Conservation (phyloP, 2,113 vertebrate species). For the Pedetes capensis region DNA sequence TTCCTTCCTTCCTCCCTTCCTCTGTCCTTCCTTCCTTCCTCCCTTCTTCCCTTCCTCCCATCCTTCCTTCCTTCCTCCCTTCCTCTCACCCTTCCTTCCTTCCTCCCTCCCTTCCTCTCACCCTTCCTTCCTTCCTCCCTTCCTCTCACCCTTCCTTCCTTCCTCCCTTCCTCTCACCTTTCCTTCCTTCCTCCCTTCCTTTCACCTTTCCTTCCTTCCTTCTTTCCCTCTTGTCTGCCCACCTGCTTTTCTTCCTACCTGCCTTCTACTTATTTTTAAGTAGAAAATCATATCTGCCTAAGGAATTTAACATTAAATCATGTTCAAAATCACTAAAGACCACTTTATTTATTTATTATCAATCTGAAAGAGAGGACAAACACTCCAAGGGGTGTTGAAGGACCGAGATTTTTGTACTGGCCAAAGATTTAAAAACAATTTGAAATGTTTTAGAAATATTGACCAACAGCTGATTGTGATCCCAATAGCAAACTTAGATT, state of each 20-base stretch:
- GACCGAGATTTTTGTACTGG: not conserved
- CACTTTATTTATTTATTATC: not conserved
- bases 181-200: too few relatives aligned
- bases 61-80: too few relatives aligned
- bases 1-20: not conserved
- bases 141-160: not conserved
- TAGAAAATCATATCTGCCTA: not conserved
- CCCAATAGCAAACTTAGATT: not conserved
- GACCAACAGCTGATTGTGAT: not conserved
- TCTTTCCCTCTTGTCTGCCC: too few relatives aligned
- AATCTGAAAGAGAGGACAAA: not conserved
- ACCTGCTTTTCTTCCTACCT: not conserved
- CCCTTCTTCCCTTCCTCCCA: accelerated
- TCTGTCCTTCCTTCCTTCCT: not conserved
- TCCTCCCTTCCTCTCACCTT: too few relatives aligned
- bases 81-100: accelerated
- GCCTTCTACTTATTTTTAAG: not conserved
- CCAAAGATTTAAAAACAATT: not conserved
- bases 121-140: not conserved
- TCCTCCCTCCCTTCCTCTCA: too few relatives aligned
- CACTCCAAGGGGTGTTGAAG: not conserved
- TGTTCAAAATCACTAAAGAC: not conserved
- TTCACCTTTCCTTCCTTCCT: too few relatives aligned
- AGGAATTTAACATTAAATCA: not conserved
- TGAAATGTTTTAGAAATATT: not conserved